Conservation (phyloP, 1,140 invertebrate species). For the Calycopis cecrops region DNA sequence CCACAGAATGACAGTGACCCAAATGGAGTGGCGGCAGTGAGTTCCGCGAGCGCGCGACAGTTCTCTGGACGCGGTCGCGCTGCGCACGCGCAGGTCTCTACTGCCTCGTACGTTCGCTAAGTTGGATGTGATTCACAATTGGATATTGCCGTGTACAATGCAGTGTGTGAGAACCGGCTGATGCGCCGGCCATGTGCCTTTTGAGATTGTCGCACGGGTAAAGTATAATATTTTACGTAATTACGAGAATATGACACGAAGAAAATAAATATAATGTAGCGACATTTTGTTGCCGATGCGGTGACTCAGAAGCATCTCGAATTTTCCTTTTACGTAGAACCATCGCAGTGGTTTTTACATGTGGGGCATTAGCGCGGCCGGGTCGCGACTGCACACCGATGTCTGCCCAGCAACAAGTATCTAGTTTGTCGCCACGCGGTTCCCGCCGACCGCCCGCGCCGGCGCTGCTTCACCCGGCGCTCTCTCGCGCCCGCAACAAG, state of each 20-base stretch:
- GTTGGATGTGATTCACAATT: constrained; percentile 57
- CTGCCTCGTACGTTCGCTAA: constrained; percentile 37
- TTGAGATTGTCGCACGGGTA: constrained; percentile 20
- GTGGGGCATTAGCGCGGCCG: background rate
- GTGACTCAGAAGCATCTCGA: constrained; percentile 67
- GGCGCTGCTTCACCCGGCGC: constrained; percentile 25
- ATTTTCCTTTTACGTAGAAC: constrained; percentile 60
- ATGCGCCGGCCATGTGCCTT: constrained; percentile 27
- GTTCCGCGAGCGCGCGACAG: constrained; percentile 64
- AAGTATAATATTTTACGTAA: constrained; percentile 16
- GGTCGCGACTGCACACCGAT: constrained; percentile 27
- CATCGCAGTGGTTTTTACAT: background rate
- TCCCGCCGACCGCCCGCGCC: constrained; percentile 23
- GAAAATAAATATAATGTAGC: constrained; percentile 32
- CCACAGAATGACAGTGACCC: constrained; percentile 71
- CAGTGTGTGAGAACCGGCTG: constrained; percentile 53
- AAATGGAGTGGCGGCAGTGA: constrained; percentile 69
- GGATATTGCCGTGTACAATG: constrained; percentile 61
- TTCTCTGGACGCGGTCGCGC: constrained; percentile 33
- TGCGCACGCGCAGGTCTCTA: constrained; percentile 21
- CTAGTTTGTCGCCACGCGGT: constrained; percentile 36
- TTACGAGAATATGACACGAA: constrained; percentile 18
- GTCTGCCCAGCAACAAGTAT: constrained; percentile 48
- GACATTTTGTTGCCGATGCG: constrained; percentile 36
- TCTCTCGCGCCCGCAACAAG: constrained; percentile 42